Evolutionary conservation across 2,113 vertebrate species (phyloP).

Genomic region (Poeciliopsis retropinna): DNA sequence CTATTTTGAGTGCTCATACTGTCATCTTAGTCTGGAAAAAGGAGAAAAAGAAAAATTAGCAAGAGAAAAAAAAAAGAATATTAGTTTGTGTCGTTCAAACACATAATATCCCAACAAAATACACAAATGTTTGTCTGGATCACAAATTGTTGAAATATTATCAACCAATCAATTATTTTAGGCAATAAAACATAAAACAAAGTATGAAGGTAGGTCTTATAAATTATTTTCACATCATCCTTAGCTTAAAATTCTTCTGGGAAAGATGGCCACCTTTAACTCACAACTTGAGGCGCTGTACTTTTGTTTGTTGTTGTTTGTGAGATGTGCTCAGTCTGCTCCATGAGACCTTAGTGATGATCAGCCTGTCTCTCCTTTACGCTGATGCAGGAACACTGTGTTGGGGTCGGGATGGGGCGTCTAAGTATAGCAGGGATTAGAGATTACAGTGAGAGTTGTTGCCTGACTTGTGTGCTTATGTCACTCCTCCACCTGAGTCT

Average conservation of each 20-base stretch:
- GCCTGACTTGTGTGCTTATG: conserved; percentile 63
- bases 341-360: conserved; percentile 16
- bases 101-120: background rate
- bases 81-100: no score
- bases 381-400: conserved; percentile 33
- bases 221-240: background rate
- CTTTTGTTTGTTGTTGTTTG: background rate
- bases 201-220: background rate
- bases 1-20: no score
- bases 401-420: conserved; percentile 9
- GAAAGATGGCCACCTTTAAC: background rate
- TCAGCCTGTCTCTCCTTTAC: conserved; percentile 31
- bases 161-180: background rate
- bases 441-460: conserved; percentile 75
- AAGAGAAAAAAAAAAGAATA: background rate
- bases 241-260: background rate
- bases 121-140: background rate
- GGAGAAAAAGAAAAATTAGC: background rate
- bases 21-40: no score
- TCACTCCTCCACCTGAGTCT: conserved; percentile 54
- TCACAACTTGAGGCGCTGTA: background rate
- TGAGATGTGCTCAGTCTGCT: background rate
- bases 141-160: background rate
- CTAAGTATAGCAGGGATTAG: conserved; percentile 81
- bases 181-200: background rate